phyloP scores from a whole-genome alignment of 2,888 invertebrate genomes.

The Bedellia somnulentella region DNA sequence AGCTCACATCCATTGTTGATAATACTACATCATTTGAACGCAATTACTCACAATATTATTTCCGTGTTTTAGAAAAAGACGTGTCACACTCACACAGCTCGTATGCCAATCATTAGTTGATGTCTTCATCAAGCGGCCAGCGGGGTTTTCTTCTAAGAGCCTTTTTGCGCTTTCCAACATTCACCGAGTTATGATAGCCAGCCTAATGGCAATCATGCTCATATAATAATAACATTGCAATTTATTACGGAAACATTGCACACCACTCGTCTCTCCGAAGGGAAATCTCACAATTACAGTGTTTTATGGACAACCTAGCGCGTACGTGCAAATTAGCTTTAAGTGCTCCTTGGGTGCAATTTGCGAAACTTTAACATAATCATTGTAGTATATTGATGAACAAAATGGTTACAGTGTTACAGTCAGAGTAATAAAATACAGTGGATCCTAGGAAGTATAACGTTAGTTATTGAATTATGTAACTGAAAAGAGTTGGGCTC shows the following conservation, averaged over 20 bases:
- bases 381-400: slow-evolving; percentile 3
- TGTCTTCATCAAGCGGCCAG: slow-evolving; percentile 8
- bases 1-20: too few species aligned
- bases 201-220: slow-evolving; percentile 5
- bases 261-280: slow-evolving; percentile 4
- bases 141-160: slow-evolving; percentile 15
- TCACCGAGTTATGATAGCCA: slow-evolving; percentile 2
- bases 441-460: too few species aligned
- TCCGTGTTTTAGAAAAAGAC: not conserved
- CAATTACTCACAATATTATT: too few species aligned
- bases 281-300: slow-evolving; percentile 5
- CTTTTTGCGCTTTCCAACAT: slow-evolving; percentile 18
- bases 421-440: too few species aligned
- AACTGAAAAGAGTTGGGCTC: too few species aligned
- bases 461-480: too few species aligned
- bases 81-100: too few species aligned
- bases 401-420: slow-evolving; percentile 2
- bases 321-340: slow-evolving; percentile 3
- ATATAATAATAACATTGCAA: slow-evolving; percentile 14
- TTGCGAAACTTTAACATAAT: slow-evolving; percentile 2
- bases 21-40: not conserved
- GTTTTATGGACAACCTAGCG: slow-evolving; percentile 5
- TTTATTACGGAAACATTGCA: slow-evolving; percentile 14
- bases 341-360: slow-evolving; percentile 1
- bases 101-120: slow-evolving; percentile 2